These are phyloP conservation scores for Cololabis saira DNA, from an alignment of 2,113 vertebrate species.

Conservation along the genomic window DNA sequence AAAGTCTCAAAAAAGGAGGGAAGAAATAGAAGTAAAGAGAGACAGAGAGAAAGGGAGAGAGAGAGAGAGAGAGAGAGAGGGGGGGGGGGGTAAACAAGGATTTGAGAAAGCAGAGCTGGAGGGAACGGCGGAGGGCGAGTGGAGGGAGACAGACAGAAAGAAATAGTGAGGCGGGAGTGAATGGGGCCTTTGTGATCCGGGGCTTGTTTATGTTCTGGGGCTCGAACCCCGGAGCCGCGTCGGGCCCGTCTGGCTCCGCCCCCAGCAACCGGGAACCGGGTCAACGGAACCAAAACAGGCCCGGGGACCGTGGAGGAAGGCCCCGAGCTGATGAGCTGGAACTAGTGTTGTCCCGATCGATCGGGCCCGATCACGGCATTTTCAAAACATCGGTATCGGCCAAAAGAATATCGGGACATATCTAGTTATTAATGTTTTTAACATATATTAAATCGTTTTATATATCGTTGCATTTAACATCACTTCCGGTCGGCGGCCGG, in stretches of 20 bases:
- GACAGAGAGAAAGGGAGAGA: neutral
- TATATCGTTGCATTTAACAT: too few species aligned
- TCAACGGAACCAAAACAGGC: slow-evolving; percentile 39
- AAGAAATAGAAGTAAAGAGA: neutral
- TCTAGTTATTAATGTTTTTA: too few species aligned
- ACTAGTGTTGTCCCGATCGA: too few species aligned
- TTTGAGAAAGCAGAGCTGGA: slow-evolving; percentile 28
- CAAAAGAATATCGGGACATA: too few species aligned
- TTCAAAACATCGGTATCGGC: too few species aligned
- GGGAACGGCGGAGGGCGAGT: slow-evolving; percentile 38
- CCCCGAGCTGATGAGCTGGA: too few species aligned
- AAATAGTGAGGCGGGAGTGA: slow-evolving; percentile 69
- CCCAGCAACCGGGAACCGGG: slow-evolving; percentile 39
- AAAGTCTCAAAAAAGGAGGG: neutral
- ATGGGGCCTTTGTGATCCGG: slow-evolving; percentile 88
- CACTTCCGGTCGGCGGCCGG: too few species aligned
- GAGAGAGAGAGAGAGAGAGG: neutral
- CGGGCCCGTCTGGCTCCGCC: slow-evolving; percentile 65
- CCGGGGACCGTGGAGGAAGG: neutral
- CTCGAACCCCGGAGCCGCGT: slow-evolving; percentile 81
- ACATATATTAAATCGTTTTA: too few species aligned
- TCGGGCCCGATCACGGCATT: too few species aligned
- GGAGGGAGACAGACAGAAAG: slow-evolving; percentile 34
- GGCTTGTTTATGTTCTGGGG: slow-evolving; percentile 85
- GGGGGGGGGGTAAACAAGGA: slow-evolving; percentile 26